Percentiles rank a stretch among this genome's conserved stretches.
Evolutionary conservation across 2,113 vertebrate genomes (phyloP).

Genomic region (Sebastes schlegelii): DNA sequence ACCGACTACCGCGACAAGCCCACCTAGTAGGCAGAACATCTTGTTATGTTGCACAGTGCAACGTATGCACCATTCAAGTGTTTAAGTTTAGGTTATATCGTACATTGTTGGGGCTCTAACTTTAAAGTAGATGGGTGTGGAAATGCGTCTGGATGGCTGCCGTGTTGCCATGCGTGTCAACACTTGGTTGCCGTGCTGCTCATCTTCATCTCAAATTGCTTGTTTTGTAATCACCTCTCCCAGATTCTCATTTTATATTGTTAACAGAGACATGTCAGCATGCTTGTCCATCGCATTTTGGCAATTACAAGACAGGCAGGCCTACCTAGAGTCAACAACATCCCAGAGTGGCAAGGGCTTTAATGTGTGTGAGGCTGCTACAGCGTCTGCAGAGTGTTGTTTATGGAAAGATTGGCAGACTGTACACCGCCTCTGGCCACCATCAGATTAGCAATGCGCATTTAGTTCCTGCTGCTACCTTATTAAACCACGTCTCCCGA

Average conservation of each 20-base stretch:
- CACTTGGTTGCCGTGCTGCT: constrained; percentile 10
- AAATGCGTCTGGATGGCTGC: background rate
- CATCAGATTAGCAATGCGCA: constrained; percentile 52
- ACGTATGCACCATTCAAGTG: background rate
- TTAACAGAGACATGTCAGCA: constrained; percentile 21
- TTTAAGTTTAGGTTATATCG: background rate
- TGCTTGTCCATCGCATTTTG: constrained; percentile 35
- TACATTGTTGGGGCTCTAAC: background rate
- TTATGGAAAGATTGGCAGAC: constrained; percentile 40
- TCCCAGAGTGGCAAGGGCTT: constrained; percentile 44
- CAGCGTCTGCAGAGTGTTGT: constrained; percentile 16
- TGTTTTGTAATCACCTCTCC: constrained; percentile 43
- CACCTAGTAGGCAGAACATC: too few relatives aligned
- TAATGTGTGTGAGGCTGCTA: constrained; percentile 34
- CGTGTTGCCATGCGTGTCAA: constrained; percentile 4
- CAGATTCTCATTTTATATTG: constrained; percentile 42
- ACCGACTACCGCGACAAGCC: too few relatives aligned
- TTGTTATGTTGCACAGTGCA: background rate
- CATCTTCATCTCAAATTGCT: constrained; percentile 25
- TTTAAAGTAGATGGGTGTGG: background rate
- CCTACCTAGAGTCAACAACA: constrained; percentile 36
- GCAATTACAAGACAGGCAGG: constrained; percentile 31
- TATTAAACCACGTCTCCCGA: constrained; percentile 51
- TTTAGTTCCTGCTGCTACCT: constrained; percentile 49
- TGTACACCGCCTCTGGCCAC: constrained; percentile 29